phyloP scores from a whole-genome alignment of 2,797 vertebrate genomes.

The Babyrousa celebensis region DNA sequence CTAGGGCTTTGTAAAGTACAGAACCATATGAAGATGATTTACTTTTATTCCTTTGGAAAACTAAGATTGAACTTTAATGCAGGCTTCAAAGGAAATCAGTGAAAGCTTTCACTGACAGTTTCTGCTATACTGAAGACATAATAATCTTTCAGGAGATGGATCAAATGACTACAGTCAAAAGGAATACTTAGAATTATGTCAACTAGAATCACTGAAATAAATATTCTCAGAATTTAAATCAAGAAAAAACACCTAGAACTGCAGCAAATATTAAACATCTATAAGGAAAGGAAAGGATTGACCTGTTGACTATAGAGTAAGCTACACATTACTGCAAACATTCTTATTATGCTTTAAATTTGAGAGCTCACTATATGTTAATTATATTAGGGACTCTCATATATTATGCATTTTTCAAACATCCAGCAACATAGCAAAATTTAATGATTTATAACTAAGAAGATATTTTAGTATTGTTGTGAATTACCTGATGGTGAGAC shows the following conservation, averaged over 20 bases:
- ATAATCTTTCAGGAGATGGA: constrained; percentile 27
- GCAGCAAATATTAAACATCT: constrained; percentile 47
- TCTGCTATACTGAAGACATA: constrained; percentile 41
- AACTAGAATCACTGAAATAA: not conserved
- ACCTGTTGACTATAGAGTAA: not conserved
- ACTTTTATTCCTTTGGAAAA: constrained; percentile 72
- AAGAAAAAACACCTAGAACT: not conserved
- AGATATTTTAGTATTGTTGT: constrained; percentile 63
- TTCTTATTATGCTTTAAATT: constrained; percentile 65
- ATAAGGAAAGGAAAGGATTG: constrained; percentile 69
- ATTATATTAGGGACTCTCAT: constrained; percentile 64
- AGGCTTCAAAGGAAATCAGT: not conserved
- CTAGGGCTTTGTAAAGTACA: not conserved
- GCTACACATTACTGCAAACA: not conserved
- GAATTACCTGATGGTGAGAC: constrained; percentile 37
- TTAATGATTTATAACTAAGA: constrained; percentile 65
- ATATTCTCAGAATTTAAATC: constrained; percentile 62
- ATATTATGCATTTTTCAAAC: constrained; percentile 65
- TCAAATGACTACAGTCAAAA: constrained; percentile 58
- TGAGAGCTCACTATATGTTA: not conserved
- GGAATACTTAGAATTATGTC: constrained; percentile 55
- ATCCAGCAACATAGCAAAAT: constrained; percentile 61
- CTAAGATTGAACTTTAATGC: constrained; percentile 55
- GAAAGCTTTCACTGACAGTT: constrained; percentile 40
- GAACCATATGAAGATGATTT: constrained; percentile 19